These are phyloP conservation scores for Junonia oenone DNA, from an alignment of 2,888 invertebrate species.

Conservation along the genomic window DNA sequence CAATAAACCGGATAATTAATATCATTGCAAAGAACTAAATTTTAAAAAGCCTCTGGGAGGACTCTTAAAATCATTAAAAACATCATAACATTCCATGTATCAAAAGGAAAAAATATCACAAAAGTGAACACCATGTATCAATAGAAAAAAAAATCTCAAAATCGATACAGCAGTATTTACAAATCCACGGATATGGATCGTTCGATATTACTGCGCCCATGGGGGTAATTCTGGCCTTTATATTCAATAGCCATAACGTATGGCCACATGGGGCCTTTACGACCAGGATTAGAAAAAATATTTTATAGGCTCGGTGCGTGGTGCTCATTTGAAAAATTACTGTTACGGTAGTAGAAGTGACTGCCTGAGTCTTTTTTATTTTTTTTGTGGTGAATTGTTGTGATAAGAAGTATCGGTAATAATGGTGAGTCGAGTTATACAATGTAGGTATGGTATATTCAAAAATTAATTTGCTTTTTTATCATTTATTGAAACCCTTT, in stretches of 20 bases:
- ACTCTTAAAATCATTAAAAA: not conserved
- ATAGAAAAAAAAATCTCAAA: slow-evolving; percentile 3
- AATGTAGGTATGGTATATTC: too few species aligned
- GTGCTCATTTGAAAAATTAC: slow-evolving; percentile 11
- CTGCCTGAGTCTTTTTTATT: not conserved
- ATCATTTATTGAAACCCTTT: too few species aligned
- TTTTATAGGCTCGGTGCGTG: slow-evolving; percentile 2
- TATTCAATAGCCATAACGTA: slow-evolving; percentile 28
- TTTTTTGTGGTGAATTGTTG: not conserved
- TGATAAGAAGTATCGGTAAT: too few species aligned
- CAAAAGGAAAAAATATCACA: not conserved
- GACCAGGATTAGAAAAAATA: slow-evolving; percentile 10
- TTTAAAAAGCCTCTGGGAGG: too few species aligned
- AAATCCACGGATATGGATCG: slow-evolving; percentile 40
- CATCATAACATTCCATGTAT: not conserved
- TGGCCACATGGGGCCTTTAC: slow-evolving; percentile 40
- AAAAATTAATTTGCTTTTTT: too few species aligned
- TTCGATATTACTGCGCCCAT: slow-evolving; percentile 46
- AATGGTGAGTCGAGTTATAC: too few species aligned
- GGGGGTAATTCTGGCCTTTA: slow-evolving; percentile 38
- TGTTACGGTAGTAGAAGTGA: not conserved
- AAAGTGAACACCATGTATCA: slow-evolving; percentile 9
- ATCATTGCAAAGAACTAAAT: too few species aligned
- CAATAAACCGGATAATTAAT: too few species aligned
- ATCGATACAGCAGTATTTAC: slow-evolving; percentile 34